These are phyloP conservation scores for Vanessa cardui DNA, from an alignment of 2,888 invertebrate genomes.

Conservation along the genomic window DNA sequence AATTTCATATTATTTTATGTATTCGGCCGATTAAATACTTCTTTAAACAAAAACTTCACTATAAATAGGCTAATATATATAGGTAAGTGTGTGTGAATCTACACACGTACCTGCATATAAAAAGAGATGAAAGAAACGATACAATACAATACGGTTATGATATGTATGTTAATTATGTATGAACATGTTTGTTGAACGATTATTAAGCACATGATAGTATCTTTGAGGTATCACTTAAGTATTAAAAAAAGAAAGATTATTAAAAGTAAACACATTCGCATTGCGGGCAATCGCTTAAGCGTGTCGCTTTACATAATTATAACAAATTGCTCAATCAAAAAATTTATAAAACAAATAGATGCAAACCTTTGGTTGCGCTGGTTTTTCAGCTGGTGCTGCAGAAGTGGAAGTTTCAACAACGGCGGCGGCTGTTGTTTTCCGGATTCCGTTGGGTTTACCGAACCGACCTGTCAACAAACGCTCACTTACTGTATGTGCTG, in stretches of 20 bases:
- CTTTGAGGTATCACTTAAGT: constrained; percentile 27
- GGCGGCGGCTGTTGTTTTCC: constrained; percentile 67
- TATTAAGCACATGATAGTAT: constrained; percentile 23
- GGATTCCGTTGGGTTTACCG: constrained; percentile 66
- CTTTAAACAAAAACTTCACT: too few species aligned
- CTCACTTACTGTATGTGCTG: constrained; percentile 50
- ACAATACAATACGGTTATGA: constrained; percentile 6
- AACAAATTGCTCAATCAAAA: constrained; percentile 42
- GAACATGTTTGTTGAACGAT: neutral
- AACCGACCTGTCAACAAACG: constrained; percentile 71
- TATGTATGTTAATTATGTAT: constrained; percentile 2
- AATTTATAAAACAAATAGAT: constrained; percentile 35
- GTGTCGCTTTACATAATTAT: constrained; percentile 31
- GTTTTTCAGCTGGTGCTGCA: constrained; percentile 57
- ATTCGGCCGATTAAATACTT: too few species aligned
- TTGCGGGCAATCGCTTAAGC: constrained; percentile 48
- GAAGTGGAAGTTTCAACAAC: constrained; percentile 56
- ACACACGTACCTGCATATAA: neutral
- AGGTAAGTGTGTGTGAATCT: neutral
- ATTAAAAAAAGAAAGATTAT: constrained; percentile 36
- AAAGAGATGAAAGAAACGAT: neutral
- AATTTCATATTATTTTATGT: too few species aligned
- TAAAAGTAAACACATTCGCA: constrained; percentile 53
- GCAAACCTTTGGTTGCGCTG: constrained; percentile 68
- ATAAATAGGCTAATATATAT: too few species aligned